Evolutionary conservation across 2,888 invertebrate genomes (phyloP).

Genomic region (Schizaphis graminum): DNA sequence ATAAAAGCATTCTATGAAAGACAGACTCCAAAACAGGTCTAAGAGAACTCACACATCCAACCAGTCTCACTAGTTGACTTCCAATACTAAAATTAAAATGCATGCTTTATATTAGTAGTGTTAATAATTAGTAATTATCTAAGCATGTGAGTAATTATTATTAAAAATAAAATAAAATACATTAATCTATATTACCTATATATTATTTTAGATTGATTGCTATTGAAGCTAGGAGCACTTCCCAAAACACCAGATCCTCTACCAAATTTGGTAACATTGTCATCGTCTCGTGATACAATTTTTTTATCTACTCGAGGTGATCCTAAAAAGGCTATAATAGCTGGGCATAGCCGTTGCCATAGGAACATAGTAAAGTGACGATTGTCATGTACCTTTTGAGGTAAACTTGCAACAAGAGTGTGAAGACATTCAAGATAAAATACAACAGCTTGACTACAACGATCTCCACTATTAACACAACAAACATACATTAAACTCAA

Average conservation of each 20-base stretch:
- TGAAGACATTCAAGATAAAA: conserved; percentile 89
- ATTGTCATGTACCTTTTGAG: conserved; percentile 86
- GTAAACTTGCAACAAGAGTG: conserved; percentile 86
- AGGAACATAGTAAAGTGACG: conserved; percentile 89
- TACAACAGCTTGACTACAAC: conserved; percentile 71
- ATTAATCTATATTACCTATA: conserved; percentile 77
- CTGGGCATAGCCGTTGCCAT: conserved; percentile 94
- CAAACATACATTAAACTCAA: background rate
- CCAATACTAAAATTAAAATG: conserved; percentile 78
- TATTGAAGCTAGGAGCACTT: conserved; percentile 83
- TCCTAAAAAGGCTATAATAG: conserved; percentile 87
- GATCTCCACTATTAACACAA: conserved; percentile 71
- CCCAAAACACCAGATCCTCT: conserved; percentile 80
- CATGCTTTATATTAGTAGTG: conserved; percentile 52
- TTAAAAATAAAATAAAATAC: conserved; percentile 21
- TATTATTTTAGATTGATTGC: conserved; percentile 89
- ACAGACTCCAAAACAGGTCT: conserved; percentile 92
- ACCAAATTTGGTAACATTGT: conserved; percentile 73
- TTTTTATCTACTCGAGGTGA: conserved; percentile 88
- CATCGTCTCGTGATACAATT: conserved; percentile 73
- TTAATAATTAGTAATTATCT: conserved; percentile 19
- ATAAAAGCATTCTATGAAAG: conserved; percentile 91
- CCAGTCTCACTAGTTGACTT: conserved; percentile 87
- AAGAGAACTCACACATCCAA: conserved; percentile 88
- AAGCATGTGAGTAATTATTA: conserved; percentile 1